These are phyloP conservation scores for Lasioglossum baleicum DNA, from an alignment of 1,140 invertebrate species.

Conservation along the genomic window DNA sequence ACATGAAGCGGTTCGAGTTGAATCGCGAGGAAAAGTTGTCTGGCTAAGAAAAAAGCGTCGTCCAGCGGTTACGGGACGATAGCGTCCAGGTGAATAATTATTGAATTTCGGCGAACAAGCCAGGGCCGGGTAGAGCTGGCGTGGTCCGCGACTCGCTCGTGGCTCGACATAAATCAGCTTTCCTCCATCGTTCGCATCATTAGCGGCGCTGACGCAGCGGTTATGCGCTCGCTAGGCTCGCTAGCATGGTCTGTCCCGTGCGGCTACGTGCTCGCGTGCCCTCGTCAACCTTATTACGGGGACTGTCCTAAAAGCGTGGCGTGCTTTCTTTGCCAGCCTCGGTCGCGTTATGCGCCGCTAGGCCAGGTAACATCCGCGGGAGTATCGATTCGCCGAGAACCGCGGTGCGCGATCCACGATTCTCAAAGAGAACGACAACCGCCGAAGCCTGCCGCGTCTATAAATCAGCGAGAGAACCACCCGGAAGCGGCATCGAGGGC, in stretches of 20 bases:
- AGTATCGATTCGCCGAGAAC: neutral
- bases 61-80: too few relatives aligned
- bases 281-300: conserved; percentile 8
- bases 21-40: too few relatives aligned
- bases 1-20: too few relatives aligned
- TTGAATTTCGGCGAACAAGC: neutral
- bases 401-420: too few relatives aligned
- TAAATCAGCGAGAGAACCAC: neutral
- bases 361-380: neutral
- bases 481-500: neutral
- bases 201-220: conserved; percentile 36
- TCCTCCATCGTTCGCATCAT: conserved; percentile 38
- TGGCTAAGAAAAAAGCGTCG: too few relatives aligned
- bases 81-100: too few relatives aligned
- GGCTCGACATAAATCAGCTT: conserved; percentile 33
- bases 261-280: conserved; percentile 10
- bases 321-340: neutral
- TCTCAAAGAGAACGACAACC: neutral
- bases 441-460: neutral
- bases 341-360: neutral
- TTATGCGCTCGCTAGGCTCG: neutral
- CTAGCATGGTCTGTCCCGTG: neutral
- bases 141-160: neutral
- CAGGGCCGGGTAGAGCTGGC: neutral
- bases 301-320: conserved; percentile 3